phyloP scores from a whole-genome alignment of 2,797 vertebrate species.

The Tiaroga cobitis region DNA sequence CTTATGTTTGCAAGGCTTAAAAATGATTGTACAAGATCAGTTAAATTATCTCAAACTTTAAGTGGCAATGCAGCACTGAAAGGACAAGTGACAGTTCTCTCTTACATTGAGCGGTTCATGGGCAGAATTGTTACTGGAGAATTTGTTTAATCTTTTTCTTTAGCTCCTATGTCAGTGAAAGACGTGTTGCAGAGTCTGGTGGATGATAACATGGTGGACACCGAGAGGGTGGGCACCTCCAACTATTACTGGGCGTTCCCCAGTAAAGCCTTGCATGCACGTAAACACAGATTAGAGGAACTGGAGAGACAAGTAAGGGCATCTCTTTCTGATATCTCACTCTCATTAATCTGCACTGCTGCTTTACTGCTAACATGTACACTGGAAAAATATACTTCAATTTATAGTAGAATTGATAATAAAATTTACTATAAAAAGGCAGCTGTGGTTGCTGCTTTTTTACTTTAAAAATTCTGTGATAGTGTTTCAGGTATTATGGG shows the following conservation, averaged over 20 bases:
- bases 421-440: background rate
- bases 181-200: constrained; percentile 96
- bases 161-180: constrained; percentile 95
- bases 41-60: background rate
- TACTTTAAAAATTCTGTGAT: background rate
- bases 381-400: background rate
- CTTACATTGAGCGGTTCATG: background rate
- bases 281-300: constrained; percentile 85
- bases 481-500: background rate
- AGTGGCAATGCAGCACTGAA: background rate
- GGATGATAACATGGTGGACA: constrained; percentile 96
- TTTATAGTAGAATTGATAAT: background rate
- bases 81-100: background rate
- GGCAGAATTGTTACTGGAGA: background rate
- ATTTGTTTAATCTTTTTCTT: background rate
- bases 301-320: constrained; percentile 87
- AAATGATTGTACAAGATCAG: background rate
- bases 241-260: constrained; percentile 99
- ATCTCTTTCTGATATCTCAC: background rate
- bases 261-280: constrained; percentile 90
- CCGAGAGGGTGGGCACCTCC: constrained; percentile 93
- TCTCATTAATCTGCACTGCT: too few relatives aligned
- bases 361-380: background rate
- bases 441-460: background rate
- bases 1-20: background rate